Percentiles rank a stretch among this genome's conserved stretches.
phyloP scores from a whole-genome alignment of 2,113 vertebrate genomes.

The Rhodinocichla rosea region DNA sequence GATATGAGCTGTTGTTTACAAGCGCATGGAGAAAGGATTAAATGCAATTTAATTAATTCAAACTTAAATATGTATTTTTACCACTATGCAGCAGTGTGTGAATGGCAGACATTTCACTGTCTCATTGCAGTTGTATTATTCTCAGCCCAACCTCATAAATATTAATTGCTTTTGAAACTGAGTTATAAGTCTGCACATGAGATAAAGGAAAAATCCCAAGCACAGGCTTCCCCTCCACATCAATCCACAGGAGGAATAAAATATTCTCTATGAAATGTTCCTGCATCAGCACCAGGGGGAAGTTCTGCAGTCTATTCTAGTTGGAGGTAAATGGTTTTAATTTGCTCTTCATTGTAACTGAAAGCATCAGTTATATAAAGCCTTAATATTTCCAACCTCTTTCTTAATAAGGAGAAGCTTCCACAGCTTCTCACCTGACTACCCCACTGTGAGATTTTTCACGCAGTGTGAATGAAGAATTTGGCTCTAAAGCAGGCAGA shows the following conservation, averaged over 20 bases:
- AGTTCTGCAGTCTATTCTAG: not conserved
- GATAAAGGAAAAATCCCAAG: not conserved
- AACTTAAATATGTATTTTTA: constrained; percentile 6
- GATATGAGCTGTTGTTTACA: not conserved
- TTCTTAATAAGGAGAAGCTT: not conserved
- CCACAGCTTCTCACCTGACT: not conserved
- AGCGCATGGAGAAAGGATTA: not conserved
- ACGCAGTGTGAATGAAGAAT: not conserved
- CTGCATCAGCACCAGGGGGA: constrained; percentile 12
- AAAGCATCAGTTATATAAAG: not conserved
- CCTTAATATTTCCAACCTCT: not conserved
- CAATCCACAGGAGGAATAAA: not conserved
- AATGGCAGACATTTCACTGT: constrained; percentile 10
- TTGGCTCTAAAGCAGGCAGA: not conserved
- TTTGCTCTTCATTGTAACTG: not conserved
- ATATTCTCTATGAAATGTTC: not conserved
- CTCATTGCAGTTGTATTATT: not conserved
- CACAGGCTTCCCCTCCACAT: not conserved
- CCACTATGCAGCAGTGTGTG: not conserved
- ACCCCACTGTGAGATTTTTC: not conserved
- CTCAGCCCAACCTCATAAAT: constrained; percentile 29
- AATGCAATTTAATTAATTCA: constrained; percentile 21
- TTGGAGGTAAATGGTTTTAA: constrained; percentile 2
- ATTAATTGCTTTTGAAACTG: constrained; percentile 37
- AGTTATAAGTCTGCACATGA: not conserved